phyloP scores from a whole-genome alignment of 2,113 vertebrate species.

The Indicator maculatus region DNA sequence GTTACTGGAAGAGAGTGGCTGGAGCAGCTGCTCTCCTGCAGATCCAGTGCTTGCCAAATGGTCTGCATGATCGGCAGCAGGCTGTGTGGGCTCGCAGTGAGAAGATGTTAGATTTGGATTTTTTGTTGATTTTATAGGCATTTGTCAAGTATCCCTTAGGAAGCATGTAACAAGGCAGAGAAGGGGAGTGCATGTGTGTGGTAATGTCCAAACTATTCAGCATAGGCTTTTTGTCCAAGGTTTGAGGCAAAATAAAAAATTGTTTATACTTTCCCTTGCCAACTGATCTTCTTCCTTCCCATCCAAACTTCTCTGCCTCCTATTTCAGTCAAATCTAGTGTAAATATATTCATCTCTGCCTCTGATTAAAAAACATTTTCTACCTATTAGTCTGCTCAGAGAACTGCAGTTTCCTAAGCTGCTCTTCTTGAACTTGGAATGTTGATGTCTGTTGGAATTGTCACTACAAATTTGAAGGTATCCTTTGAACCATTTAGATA shows the following conservation, averaged over 20 bases:
- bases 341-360: constrained; percentile 55
- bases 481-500: constrained; percentile 39
- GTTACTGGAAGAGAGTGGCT: constrained; percentile 68
- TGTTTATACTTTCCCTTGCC: constrained; percentile 37
- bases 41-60: constrained; percentile 71
- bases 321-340: constrained; percentile 49
- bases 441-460: not conserved
- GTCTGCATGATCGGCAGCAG: constrained; percentile 56
- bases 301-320: constrained; percentile 26
- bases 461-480: not conserved
- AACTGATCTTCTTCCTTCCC: constrained; percentile 22
- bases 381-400: constrained; percentile 42
- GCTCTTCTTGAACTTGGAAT: not conserved
- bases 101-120: constrained; percentile 63
- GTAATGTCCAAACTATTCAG: constrained; percentile 35
- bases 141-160: constrained; percentile 75
- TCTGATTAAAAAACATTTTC: constrained; percentile 65
- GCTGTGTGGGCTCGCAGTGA: constrained; percentile 57
- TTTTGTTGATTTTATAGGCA: constrained; percentile 69
- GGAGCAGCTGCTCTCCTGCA: constrained; percentile 72
- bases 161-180: constrained; percentile 57
- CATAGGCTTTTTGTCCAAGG: constrained; percentile 14
- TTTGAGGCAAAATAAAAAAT: not conserved
- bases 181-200: constrained; percentile 55
- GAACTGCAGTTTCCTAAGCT: constrained; percentile 20